Evolutionary conservation across 2,113 vertebrate genomes (phyloP), one percentile per base, ranked within the genome.

Genomic region (Muscicapa adusta): DNA sequence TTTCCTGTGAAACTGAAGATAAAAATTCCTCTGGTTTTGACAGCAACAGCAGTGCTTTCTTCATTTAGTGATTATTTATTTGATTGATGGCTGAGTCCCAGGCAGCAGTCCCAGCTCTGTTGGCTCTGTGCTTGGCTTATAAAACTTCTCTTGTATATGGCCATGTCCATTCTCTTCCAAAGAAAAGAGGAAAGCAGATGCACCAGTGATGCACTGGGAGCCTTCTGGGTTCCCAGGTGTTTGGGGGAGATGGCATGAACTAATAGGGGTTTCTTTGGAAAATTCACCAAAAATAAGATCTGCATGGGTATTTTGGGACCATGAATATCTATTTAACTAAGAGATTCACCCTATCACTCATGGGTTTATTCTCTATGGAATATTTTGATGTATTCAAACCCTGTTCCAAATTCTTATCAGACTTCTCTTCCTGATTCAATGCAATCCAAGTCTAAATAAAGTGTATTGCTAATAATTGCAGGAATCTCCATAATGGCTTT

Each of bases 1-100:
- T 80, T 96, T 96, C 94, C 91, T 97, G 82, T 2, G 3, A 74
- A 93, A 88, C 43, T 31, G 42, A 40, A 90, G 91, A 90, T 94
- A 93, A 94, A 72, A 71, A 71, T 95, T 88, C 78, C 75, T 60
- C 48, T 93, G 56, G 31, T 80, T 95, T 83, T 66, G 53, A 94
- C 38, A 89, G 76, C 71, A 82, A 33, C 50, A 82, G 84, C 58
- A 93, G 58, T 85, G 74, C 63, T 83, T 74, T 77, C 58, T 85
- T 87, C 28, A 77, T 85, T 77, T 60, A 58, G 31, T 34, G 76
- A 67, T 91, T 94, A 93, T 71, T 91, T 83, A 38, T 74, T 1
- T 5, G 68, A 42, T 38, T 73, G 62, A 61, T 54, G 74, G 33
- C 83, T 83, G 56, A 88, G 58, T 65, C 75, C 20, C 71, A 94